Conservation (phyloP, 2,113 vertebrate species). For the Lanius collurio region DNA sequence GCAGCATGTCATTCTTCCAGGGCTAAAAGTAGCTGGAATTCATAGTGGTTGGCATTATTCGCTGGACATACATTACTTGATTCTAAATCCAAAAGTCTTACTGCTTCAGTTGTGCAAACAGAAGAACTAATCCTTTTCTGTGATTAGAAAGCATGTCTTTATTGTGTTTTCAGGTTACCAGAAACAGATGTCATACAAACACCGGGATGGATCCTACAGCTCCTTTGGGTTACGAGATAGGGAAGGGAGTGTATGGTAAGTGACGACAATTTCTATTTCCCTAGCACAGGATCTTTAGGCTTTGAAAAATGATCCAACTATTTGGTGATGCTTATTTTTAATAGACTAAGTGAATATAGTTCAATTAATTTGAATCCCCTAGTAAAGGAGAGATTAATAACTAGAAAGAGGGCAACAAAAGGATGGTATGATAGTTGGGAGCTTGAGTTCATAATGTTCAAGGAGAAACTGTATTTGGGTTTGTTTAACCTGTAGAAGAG, state of each 20-base stretch:
- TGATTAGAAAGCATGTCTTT: background rate
- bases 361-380: background rate
- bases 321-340: background rate
- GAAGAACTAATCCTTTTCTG: background rate
- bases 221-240: slow-evolving; percentile 77
- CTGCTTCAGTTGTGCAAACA: background rate
- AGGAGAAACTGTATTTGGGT: background rate
- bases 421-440: background rate
- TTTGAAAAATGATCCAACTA: background rate
- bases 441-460: background rate
- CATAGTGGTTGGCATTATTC: background rate
- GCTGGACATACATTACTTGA: background rate
- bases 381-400: background rate
- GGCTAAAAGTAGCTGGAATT: background rate
- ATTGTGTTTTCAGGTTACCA: slow-evolving; percentile 82
- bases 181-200: slow-evolving; percentile 83
- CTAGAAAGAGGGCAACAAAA: background rate
- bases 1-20: background rate
- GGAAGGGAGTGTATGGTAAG: slow-evolving; percentile 86
- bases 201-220: slow-evolving; percentile 85
- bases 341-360: background rate
- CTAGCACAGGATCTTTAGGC: background rate
- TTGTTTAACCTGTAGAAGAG: background rate
- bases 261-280: background rate
- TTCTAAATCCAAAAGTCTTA: background rate